These are phyloP conservation scores for Rhodophaea formosa DNA, from an alignment of 2,888 invertebrate species.

Conservation along the genomic window DNA sequence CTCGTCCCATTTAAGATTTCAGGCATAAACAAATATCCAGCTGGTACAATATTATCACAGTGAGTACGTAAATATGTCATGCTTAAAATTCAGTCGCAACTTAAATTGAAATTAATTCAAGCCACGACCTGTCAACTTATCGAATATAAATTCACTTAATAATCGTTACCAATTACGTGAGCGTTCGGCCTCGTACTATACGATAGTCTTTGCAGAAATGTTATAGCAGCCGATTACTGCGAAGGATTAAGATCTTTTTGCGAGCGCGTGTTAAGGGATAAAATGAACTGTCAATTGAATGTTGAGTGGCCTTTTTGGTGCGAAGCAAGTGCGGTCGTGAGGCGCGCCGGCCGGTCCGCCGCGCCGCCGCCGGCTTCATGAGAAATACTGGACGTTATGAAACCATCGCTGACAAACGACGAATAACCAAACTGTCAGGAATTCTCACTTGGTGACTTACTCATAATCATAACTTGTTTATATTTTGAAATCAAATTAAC, in stretches of 20 bases:
- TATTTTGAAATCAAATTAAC: no score
- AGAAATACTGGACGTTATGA: conserved; percentile 61
- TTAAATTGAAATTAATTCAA: conserved; percentile 63
- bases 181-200: conserved; percentile 62
- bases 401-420: conserved; percentile 58
- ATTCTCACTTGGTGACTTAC: not conserved
- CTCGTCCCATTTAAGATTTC: not conserved
- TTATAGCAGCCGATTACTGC: conserved; percentile 44
- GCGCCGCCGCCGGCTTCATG: conserved; percentile 44
- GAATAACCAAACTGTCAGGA: conserved; percentile 25
- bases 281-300: conserved; percentile 56
- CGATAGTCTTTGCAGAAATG: conserved; percentile 55
- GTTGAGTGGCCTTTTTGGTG: conserved; percentile 53
- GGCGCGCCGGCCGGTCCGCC: conserved; percentile 50
- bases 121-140: conserved; percentile 67
- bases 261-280: conserved; percentile 54
- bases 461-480: not conserved
- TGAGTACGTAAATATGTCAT: conserved; percentile 57
- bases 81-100: conserved; percentile 51
- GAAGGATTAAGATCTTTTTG: conserved; percentile 67
- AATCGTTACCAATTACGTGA: conserved; percentile 74
- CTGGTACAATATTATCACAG: conserved; percentile 36
- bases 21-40: not conserved
- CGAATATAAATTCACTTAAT: conserved; percentile 73
- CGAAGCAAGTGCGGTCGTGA: conserved; percentile 39